Conservation (phyloP, 2,888 invertebrate genomes). For the Spialia ferax region DNA sequence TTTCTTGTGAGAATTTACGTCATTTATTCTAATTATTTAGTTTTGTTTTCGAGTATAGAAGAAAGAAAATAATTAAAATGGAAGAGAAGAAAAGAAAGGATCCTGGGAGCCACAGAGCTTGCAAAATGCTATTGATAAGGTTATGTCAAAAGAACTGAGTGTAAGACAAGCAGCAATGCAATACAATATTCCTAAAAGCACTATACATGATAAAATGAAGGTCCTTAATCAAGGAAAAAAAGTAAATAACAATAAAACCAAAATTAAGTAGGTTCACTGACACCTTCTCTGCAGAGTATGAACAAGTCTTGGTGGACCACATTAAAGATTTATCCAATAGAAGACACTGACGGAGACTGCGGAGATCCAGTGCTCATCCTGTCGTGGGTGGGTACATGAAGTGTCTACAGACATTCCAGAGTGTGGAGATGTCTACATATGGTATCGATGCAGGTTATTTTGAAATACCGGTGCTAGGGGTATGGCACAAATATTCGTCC, state of each 20-base stretch:
- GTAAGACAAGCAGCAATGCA: not conserved
- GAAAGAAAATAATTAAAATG: slow-evolving; percentile 24
- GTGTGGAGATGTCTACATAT: too few species aligned
- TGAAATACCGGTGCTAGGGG: too few species aligned
- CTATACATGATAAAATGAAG: not conserved
- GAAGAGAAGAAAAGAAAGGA: slow-evolving; percentile 36
- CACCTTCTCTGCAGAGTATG: slow-evolving; percentile 2
- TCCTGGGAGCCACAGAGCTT: slow-evolving; percentile 31
- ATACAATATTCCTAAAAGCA: slow-evolving; percentile 1
- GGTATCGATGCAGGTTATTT: too few species aligned
- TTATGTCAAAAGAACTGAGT: slow-evolving; percentile 32
- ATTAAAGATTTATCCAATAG: not conserved
- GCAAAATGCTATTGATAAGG: slow-evolving; percentile 34
- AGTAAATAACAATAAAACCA: slow-evolving; percentile 50
- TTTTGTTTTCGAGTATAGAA: slow-evolving; percentile 22
- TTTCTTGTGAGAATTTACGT: too few species aligned
- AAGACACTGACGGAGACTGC: too few species aligned
- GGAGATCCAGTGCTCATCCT: too few species aligned
- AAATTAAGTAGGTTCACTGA: not conserved
- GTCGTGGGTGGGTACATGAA: too few species aligned
- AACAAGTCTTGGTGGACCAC: not conserved
- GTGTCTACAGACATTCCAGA: too few species aligned
- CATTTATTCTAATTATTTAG: not conserved
- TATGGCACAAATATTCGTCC: too few species aligned
- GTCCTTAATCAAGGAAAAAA: slow-evolving; percentile 42